phyloP scores from a whole-genome alignment of 2,797 vertebrate genomes.

The Pagetopsis macropterus region DNA sequence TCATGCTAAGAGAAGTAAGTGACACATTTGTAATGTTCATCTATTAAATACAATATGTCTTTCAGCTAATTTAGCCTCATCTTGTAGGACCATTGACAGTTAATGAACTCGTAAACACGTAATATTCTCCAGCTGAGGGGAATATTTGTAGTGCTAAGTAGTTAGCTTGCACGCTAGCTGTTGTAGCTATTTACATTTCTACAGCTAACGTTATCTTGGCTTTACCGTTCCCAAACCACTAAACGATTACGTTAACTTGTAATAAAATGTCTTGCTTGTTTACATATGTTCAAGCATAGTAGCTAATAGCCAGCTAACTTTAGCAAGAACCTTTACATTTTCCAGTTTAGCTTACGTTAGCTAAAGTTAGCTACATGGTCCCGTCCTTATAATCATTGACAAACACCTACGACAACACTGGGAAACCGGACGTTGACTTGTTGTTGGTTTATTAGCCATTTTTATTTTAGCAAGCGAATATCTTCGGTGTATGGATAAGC shows the following conservation, averaged over 20 bases:
- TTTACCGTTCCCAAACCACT: not conserved
- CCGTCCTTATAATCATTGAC: not conserved
- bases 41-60: accelerated
- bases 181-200: not conserved
- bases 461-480: not conserved
- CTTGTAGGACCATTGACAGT: accelerated
- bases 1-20: slow-evolving; percentile 73
- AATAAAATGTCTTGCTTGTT: too few relatives aligned
- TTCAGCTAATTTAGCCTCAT: accelerated
- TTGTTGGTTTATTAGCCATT: not conserved
- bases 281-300: accelerated
- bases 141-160: slow-evolving; percentile 14
- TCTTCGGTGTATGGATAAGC: not conserved
- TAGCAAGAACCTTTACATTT: not conserved
- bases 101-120: accelerated
- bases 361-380: not conserved
- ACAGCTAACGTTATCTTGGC: not conserved
- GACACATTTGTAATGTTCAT: accelerated
- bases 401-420: too few relatives aligned
- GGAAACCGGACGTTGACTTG: not conserved
- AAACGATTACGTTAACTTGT: accelerated
- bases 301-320: not conserved
- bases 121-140: accelerated
- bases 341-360: slow-evolving; percentile 7
- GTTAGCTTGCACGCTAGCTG: slow-evolving; percentile 35